Evolutionary conservation across 2,113 vertebrate species (phyloP), one percentile per base, ranked within the genome.

Genomic region (Myxocyprinus asiaticus): DNA sequence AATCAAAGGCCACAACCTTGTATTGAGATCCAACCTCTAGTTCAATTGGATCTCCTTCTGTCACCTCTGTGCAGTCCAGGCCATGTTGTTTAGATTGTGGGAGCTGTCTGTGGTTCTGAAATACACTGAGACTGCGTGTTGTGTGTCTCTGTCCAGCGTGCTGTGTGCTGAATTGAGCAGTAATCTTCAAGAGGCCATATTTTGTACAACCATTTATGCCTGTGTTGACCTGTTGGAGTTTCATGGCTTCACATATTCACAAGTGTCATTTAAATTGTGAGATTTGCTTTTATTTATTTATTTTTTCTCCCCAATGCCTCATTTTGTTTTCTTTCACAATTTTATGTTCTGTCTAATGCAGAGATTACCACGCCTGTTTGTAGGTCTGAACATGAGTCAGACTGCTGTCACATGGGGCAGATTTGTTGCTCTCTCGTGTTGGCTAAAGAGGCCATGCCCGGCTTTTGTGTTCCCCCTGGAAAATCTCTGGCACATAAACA

Each of bases 71-170:
- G 22, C 22, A 33, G 22, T 33, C 22, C 1, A 33, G 22, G 22
- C 1, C 22, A 5, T 6, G 0, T 3, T 53, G 4, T 59, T 51
- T 33, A 3, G 2, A 6, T 3, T 22, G 33, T 10, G n/a, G 6
- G 59, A 22, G 61, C 83, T 82, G 67, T 84, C 76, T 77, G 14
- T 77, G 83, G 80, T 84, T 5, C 83, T 82, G 77, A 84, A 75
- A 33, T 33, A 33, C 22, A 33, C 22, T 33, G 22, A 33, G 22
- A 2, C 61, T 22, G 9, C 2, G 7, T 12, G 2, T 55, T 53
- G n/a, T 72, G 4, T 42, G 8, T 9, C 4, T 55, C 3, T 9
- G 5, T 14, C 2, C 2, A 0, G 6, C 11, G 6, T 12, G 10
- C 51, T 55, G 51, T 48, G 7, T 48, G 11, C 12, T 55, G 11